These are phyloP conservation scores for Dicrurus megarhynchus DNA, from an alignment of 2,113 vertebrate species.

Conservation along the genomic window DNA sequence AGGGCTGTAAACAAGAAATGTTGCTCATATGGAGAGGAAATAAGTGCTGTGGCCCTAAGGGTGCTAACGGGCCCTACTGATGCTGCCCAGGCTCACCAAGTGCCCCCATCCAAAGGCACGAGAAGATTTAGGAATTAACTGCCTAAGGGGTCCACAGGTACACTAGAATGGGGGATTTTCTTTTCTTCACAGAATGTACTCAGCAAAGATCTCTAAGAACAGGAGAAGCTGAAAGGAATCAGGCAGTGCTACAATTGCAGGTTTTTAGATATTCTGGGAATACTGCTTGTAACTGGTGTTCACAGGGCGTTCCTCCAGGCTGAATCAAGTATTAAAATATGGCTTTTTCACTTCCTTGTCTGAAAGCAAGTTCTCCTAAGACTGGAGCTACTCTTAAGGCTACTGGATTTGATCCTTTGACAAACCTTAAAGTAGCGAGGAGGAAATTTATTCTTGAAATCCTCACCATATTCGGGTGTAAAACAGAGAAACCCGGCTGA, in stretches of 20 bases:
- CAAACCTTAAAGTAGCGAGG: neutral
- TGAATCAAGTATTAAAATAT: neutral
- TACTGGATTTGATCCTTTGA: neutral
- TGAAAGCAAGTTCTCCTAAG: neutral
- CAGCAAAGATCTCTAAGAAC: neutral
- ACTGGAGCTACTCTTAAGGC: neutral
- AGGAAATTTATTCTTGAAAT: neutral
- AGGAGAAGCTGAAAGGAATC: neutral
- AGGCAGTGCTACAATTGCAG: neutral
- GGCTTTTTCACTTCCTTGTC: neutral
- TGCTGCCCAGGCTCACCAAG: neutral
- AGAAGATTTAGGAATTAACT: neutral
- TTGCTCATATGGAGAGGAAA: neutral
- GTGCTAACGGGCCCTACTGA: accelerated
- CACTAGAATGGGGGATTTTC: neutral
- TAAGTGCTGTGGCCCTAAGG: neutral
- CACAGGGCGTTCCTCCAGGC: neutral
- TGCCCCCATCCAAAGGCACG: neutral
- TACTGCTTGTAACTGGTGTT: neutral
- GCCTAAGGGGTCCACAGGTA: neutral
- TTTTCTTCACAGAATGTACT: neutral
- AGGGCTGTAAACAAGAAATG: neutral
- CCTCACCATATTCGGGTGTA: neutral
- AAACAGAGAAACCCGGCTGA: neutral
- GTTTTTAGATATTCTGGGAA: neutral